These are phyloP conservation scores for Piezodorus guildinii DNA, from an alignment of 1,140 invertebrate genomes.

Conservation along the genomic window DNA sequence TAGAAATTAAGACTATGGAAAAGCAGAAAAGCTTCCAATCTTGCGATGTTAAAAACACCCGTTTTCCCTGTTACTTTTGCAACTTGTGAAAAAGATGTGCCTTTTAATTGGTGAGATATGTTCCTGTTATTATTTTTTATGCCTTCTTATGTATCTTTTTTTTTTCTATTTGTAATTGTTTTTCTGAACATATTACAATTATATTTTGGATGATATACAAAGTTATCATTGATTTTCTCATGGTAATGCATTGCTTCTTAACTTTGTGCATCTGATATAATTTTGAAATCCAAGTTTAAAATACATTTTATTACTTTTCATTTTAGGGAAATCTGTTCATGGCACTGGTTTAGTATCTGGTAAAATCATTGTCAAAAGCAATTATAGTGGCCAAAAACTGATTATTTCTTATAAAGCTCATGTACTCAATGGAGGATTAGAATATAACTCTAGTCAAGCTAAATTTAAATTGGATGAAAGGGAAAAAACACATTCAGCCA, in stretches of 20 bases:
- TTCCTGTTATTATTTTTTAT: no score
- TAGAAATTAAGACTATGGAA: no score
- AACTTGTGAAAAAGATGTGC: no score
- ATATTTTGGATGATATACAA: no score
- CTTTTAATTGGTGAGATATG: no score
- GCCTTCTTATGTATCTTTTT: no score
- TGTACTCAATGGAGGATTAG: conserved; percentile 43
- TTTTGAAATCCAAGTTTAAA: neutral
- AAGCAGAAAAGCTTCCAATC: no score
- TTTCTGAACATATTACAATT: no score
- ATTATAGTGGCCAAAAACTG: conserved; percentile 45
- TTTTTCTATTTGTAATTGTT: no score
- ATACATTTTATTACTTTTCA: conserved; percentile 19
- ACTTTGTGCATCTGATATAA: neutral
- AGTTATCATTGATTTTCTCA: no score
- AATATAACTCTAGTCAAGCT: conserved; percentile 40
- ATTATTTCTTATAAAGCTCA: conserved; percentile 45
- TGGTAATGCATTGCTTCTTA: neutral
- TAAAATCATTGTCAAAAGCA: conserved; percentile 55
- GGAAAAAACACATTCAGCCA: conserved; percentile 35
- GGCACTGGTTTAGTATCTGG: conserved; percentile 46
- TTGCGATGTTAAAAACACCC: no score
- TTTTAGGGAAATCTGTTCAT: conserved; percentile 42
- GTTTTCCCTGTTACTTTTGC: no score
- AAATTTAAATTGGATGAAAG: conserved; percentile 43